phyloP scores from a whole-genome alignment of 2,888 invertebrate species.

The Itoplectis maculator region DNA sequence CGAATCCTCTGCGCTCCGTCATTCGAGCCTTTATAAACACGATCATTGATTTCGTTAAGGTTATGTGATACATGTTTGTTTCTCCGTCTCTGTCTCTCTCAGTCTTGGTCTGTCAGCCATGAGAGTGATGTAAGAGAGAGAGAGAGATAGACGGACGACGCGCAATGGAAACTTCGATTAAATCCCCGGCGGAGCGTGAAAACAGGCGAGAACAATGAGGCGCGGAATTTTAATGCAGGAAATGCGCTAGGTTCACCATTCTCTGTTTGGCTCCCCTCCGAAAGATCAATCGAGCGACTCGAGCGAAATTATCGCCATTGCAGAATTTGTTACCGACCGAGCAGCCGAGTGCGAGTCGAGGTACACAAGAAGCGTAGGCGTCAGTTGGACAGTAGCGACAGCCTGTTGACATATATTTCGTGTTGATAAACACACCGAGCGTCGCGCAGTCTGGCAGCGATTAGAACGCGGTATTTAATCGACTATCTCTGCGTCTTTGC shows the following conservation, averaged over 20 bases:
- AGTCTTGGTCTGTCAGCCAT: background rate
- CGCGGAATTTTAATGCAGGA: background rate
- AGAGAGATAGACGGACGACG: background rate
- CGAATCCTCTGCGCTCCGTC: background rate
- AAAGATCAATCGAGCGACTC: background rate
- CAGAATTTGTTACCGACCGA: background rate
- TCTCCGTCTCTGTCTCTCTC: background rate
- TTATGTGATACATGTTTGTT: conserved; percentile 13
- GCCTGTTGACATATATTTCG: conserved; percentile 39
- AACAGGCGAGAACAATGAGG: background rate
- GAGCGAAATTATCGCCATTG: background rate
- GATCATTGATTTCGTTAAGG: conserved; percentile 17
- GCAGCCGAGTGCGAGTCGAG: background rate
- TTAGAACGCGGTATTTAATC: too few species aligned
- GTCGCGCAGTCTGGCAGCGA: background rate
- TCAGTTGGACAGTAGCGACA: conserved; percentile 6
- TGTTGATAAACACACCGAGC: conserved; percentile 29
- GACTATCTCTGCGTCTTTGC: too few species aligned
- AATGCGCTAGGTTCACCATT: background rate
- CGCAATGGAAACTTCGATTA: too few species aligned
- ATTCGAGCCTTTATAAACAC: background rate
- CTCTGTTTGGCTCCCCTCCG: background rate
- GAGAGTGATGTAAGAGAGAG: background rate
- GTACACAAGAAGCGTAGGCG: background rate
- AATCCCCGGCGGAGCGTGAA: background rate